These are phyloP conservation scores for Trigoniulus corallinus DNA, from an alignment of 1,140 invertebrate genomes.

Conservation along the genomic window DNA sequence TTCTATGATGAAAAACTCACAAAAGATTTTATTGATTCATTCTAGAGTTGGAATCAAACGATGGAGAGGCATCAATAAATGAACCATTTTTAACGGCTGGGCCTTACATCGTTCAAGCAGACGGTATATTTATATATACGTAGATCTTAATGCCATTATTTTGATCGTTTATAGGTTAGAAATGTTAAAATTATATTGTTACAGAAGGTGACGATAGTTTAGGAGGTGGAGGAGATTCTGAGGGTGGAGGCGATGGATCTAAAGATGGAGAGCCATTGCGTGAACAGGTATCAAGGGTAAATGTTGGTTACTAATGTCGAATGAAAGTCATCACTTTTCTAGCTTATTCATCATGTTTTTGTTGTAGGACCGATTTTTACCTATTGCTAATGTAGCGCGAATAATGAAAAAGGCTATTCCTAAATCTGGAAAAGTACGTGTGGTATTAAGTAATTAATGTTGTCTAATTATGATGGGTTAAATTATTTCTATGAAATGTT, in stretches of 20 bases:
- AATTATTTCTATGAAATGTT: slow-evolving; percentile 12
- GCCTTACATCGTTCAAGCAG: slow-evolving; percentile 22
- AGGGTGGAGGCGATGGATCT: slow-evolving; percentile 22
- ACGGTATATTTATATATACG: no score
- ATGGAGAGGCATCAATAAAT: slow-evolving; percentile 20
- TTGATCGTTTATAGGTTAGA: slow-evolving; percentile 7
- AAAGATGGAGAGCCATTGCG: slow-evolving; percentile 24
- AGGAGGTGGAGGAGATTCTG: slow-evolving; percentile 21
- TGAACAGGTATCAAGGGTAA: slow-evolving; percentile 41
- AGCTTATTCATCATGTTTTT: neutral
- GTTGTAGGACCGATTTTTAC: slow-evolving; percentile 79
- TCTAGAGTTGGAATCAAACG: slow-evolving; percentile 9
- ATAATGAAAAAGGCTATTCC: slow-evolving; percentile 99
- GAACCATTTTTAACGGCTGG: slow-evolving; percentile 19
- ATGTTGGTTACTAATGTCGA: slow-evolving; percentile 4
- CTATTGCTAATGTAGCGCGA: slow-evolving; percentile 96
- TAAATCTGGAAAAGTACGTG: slow-evolving; percentile 72
- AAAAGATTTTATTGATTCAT: neutral
- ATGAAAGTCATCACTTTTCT: neutral
- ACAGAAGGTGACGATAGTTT: slow-evolving; percentile 23
- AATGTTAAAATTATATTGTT: slow-evolving; percentile 8
- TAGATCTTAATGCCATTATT: no score
- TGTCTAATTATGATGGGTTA: neutral
- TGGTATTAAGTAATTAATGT: slow-evolving; percentile 1
- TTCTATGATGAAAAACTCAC: no score